phyloP scores from a whole-genome alignment of 2,888 invertebrate species.

The Rhagonycha fulva region DNA sequence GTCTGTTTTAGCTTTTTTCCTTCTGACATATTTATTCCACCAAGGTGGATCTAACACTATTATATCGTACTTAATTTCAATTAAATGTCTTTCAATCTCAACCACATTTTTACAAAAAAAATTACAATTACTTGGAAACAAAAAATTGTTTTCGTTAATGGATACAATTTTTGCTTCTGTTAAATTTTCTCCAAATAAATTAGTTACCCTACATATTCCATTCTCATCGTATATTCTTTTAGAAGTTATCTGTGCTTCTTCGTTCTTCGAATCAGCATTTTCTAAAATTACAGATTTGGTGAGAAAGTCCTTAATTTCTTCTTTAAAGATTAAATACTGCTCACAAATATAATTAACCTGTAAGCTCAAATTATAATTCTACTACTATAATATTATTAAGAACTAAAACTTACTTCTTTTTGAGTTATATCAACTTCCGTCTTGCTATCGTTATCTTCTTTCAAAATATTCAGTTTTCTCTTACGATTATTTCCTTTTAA shows the following conservation, averaged over 20 bases:
- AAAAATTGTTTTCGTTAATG: constrained; percentile 57
- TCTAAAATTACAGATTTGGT: background rate
- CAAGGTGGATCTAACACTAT: constrained; percentile 94
- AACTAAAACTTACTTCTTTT: background rate
- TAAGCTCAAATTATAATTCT: background rate
- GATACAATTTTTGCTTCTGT: constrained; percentile 57
- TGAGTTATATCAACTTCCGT: background rate
- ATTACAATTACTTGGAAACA: constrained; percentile 69
- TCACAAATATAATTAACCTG: background rate
- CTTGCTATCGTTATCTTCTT: constrained; percentile 31
- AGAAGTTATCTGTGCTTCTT: constrained; percentile 41
- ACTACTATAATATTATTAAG: background rate
- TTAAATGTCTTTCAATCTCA: constrained; percentile 58
- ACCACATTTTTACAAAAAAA: constrained; percentile 72
- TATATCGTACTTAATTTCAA: constrained; percentile 69
- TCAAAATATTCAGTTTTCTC: constrained; percentile 34
- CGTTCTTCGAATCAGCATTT: background rate
- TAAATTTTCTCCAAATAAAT: constrained; percentile 63
- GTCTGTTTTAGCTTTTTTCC: constrained; percentile 69
- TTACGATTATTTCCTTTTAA: constrained; percentile 39
- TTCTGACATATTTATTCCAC: constrained; percentile 92
- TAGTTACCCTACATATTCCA: constrained; percentile 39
- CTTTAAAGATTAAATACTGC: background rate
- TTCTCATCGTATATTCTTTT: constrained; percentile 53
- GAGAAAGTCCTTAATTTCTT: background rate